Evolutionary conservation across 53 echinoderm and acorn worm species (phyloP), one percentile per base, ranked within the genome.

Genomic region (Temnopleurus reevesii): DNA sequence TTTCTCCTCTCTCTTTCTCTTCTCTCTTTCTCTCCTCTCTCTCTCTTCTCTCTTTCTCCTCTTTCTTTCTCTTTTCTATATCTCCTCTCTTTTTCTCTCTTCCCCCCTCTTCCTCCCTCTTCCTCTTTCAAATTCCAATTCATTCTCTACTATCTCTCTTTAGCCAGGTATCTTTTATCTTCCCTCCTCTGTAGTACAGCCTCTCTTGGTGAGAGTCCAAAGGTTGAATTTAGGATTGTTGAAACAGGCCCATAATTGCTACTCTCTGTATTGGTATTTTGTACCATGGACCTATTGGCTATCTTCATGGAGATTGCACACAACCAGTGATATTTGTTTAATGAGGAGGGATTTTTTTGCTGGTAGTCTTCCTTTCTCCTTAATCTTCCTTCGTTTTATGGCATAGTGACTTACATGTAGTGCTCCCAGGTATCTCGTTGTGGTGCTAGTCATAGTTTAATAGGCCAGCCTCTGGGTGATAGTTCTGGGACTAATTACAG

Each of bases 171-270:
- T 8, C 65, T 12, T 45, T 44, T 38, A 4, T 28, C n/a, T 10
- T 77, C 29, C 46, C 46, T 28, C 26, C n/a, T 47, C 79, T 49
- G n/a, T 13, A 51, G 53, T 51, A 29, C 49, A 27, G 79, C 79
- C 49, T 79, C 79, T 79, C 49, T 19, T 17, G 0, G 51, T n/a
- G 49, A 28, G 79, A 49, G 79, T 79, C 79, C 79, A 79, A 79
- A 79, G 79, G 79, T 79, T 79, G 24, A 29, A 27, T 5, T n/a
- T 71, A 47, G 79, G 46, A 79, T 79, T 79, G 79, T 79, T 79
- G 79, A 79, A 79, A 79, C 79, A 79, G 79, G 79, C 49, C 79
- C 28, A 49, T 79, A 79, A 71, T 71, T 71, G 71, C 71, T 71
- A 71, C 71, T 71, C 71, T 38, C 71, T 71, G 71, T 71, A 41